Evolutionary conservation across 2,888 invertebrate species (phyloP).

Genomic region (Thymelicus lineola): DNA sequence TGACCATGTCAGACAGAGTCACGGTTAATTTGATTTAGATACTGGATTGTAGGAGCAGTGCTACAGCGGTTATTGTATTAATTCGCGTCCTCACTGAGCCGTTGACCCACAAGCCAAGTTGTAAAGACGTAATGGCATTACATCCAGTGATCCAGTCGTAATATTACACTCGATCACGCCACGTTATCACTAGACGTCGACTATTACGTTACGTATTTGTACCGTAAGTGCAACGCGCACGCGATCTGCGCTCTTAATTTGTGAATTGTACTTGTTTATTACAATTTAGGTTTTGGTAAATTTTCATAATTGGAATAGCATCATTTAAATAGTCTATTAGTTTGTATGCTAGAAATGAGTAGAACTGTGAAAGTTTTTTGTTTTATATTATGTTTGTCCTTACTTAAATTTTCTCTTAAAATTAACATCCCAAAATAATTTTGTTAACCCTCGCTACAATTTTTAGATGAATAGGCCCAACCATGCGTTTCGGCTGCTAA

Average conservation of each 20-base stretch:
- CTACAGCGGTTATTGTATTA: background rate
- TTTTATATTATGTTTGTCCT: too few species aligned
- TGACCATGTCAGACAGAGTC: too few species aligned
- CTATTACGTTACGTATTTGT: constrained; percentile 11
- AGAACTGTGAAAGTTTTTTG: too few species aligned
- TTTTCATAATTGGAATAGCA: too few species aligned
- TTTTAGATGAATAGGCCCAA: too few species aligned
- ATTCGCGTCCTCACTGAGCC: background rate
- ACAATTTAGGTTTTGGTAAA: too few species aligned
- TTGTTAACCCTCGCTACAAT: too few species aligned
- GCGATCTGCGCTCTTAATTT: constrained; percentile 7
- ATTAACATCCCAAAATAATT: too few species aligned
- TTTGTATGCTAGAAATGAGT: too few species aligned
- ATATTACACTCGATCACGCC: constrained; percentile 27
- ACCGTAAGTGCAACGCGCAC: constrained; percentile 17
- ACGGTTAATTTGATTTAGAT: background rate
- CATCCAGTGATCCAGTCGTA: constrained; percentile 2
- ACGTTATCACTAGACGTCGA: background rate
- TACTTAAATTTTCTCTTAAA: too few species aligned
- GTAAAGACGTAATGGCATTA: constrained; percentile 28
- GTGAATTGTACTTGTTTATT: background rate
- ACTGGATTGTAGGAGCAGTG: background rate
- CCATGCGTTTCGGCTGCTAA: too few species aligned
- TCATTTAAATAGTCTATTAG: too few species aligned
- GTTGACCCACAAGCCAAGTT: constrained; percentile 24